A percentile compares a stretch with the other conserved stretches of the same genome.
Conservation (phyloP, 2,888 invertebrate genomes). For the Drosophila sordidapex region DNA sequence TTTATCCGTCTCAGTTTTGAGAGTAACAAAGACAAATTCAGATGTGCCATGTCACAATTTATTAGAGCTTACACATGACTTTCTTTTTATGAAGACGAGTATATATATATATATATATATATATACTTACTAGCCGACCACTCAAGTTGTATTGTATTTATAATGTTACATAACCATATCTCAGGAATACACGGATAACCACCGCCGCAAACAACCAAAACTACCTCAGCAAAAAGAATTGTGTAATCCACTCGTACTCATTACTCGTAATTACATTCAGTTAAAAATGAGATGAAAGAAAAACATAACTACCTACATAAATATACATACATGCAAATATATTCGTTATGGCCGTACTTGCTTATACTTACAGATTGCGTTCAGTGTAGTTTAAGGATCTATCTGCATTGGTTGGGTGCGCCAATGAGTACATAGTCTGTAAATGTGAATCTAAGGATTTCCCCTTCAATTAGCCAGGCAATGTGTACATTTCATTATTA, state of each 20-base stretch:
- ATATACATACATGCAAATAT: slow-evolving; percentile 6
- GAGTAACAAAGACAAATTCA: slow-evolving; percentile 66
- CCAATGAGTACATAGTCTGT: slow-evolving; percentile 32
- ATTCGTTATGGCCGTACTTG: slow-evolving; percentile 20
- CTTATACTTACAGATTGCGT: slow-evolving; percentile 7
- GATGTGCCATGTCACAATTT: slow-evolving; percentile 76
- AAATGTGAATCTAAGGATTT: slow-evolving; percentile 26
- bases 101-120: slow-evolving; percentile 8
- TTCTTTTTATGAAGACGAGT: slow-evolving; percentile 18
- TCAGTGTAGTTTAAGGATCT: slow-evolving; percentile 44
- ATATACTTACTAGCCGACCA: slow-evolving; percentile 40
- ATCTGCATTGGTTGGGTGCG: slow-evolving; percentile 39
- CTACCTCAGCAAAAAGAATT: slow-evolving; percentile 69
- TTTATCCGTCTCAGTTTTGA: slow-evolving; percentile 59
- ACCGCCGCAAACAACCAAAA: slow-evolving; percentile 64
- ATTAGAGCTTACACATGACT: slow-evolving; percentile 33
- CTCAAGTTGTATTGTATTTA: slow-evolving; percentile 44
- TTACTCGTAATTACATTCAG: slow-evolving; percentile 48
- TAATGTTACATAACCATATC: slow-evolving; percentile 59
- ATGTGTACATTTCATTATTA: slow-evolving; percentile 35
- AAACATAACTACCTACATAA: slow-evolving; percentile 15
- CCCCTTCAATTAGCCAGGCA: slow-evolving; percentile 1
- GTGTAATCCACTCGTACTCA: slow-evolving; percentile 46
- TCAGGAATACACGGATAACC: slow-evolving; percentile 64
- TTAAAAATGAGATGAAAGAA: slow-evolving; percentile 2